These are phyloP conservation scores for Dromas ardeola DNA, from an alignment of 2,113 vertebrate genomes.

Conservation along the genomic window DNA sequence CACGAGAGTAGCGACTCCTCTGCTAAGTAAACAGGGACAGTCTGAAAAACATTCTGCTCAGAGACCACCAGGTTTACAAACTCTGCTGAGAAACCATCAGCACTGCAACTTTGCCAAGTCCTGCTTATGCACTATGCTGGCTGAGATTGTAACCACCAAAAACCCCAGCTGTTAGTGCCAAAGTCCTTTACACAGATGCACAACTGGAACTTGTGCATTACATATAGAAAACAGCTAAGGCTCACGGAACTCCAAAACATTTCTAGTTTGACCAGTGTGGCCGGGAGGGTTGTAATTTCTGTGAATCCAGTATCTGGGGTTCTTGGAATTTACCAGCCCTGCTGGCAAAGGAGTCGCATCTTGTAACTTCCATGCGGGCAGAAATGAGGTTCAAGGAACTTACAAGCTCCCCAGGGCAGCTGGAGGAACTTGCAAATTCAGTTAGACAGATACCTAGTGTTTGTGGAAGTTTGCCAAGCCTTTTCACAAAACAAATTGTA, in stretches of 20 bases:
- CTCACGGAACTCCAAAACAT: conserved; percentile 24
- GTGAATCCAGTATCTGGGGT: conserved; percentile 29
- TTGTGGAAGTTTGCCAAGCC: conserved; percentile 6
- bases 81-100: neutral
- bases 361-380: neutral
- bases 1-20: neutral
- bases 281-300: conserved; percentile 52
- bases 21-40: neutral
- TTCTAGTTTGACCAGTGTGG: conserved; percentile 9
- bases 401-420: conserved; percentile 23
- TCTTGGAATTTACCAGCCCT: conserved; percentile 49
- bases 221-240: conserved; percentile 15
- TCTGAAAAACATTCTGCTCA: neutral
- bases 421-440: conserved; percentile 13
- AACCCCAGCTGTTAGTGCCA: neutral
- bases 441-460: conserved; percentile 20
- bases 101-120: neutral
- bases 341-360: conserved; percentile 1
- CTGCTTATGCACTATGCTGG: neutral
- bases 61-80: neutral
- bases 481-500: neutral
- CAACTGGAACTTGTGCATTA: conserved; percentile 1
- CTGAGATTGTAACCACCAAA: neutral
- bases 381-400: conserved; percentile 30
- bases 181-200: conserved; percentile 26